Percentiles rank a stretch among this genome's conserved stretches.
These are phyloP conservation scores for Chlorops oryzae DNA, from an alignment of 1,140 invertebrate genomes.

Conservation along the genomic window DNA sequence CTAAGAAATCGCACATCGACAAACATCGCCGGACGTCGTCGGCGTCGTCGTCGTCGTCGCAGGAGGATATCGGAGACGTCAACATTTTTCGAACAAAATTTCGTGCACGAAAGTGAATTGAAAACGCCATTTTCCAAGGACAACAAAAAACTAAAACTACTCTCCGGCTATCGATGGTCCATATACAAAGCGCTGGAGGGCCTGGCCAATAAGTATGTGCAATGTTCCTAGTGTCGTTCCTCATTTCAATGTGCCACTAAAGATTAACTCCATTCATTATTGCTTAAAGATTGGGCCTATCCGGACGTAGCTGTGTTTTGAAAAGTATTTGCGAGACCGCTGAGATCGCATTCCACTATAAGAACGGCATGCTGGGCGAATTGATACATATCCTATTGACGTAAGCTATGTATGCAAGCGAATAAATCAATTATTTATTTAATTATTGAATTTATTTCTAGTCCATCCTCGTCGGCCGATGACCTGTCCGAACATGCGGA, in stretches of 20 bases:
- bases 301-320: conserved; percentile 63
- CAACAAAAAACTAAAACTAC: conserved; percentile 11
- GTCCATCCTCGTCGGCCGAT: conserved; percentile 61
- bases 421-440: too few relatives aligned
- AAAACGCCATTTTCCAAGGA: conserved; percentile 2
- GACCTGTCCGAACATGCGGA: conserved; percentile 57
- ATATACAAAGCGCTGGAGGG: conserved; percentile 38
- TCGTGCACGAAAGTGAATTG: neutral
- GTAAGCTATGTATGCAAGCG: too few relatives aligned
- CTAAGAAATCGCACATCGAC: conserved; percentile 26
- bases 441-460: conserved; percentile 28
- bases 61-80: too few relatives aligned
- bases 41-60: too few relatives aligned
- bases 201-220: conserved; percentile 24
- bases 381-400: conserved; percentile 64
- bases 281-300: conserved; percentile 53
- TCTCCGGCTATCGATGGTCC: conserved; percentile 41
- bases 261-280: conserved; percentile 18
- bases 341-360: conserved; percentile 58
- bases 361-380: conserved; percentile 62
- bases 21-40: neutral
- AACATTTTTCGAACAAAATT: too few relatives aligned
- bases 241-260: conserved; percentile 1
- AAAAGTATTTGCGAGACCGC: conserved; percentile 69
- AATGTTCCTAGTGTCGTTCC: neutral